Base-by-base conservation (phyloP, 2,888 invertebrate genomes). In the Drosophila paranaensis region DNA sequence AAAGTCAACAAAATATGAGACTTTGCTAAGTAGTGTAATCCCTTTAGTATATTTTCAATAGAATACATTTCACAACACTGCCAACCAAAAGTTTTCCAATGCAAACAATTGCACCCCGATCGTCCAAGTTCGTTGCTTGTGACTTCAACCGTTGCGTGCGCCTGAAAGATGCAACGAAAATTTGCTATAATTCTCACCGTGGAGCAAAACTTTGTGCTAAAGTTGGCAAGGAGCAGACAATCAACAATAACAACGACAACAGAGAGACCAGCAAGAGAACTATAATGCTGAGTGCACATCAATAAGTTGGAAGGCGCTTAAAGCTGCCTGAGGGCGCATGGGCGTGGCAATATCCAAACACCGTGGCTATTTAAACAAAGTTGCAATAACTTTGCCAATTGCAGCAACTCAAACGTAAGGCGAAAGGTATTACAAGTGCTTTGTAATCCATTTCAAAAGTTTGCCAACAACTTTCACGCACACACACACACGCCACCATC, bases 371-470 rank as follows among this genome's bases (percentile, higher is more conserved):
- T 84, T 79, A 79, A 78, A 73, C 73, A 79, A 85, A 82, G 81
- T 85, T 82, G 82, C 88, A 88, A 82, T 84, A 84, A 88, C 82
- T 88, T 88, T 72, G 78, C 71, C 71, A 60, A 56, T 64, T 55
- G 60, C 48, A 43, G 51, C 10, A 69, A 66, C 60, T 51, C 58
- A 70, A 60, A 39, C 40, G 25, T 37, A 39, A n/a, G 55, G 48
- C 43, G 14, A 39, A 73, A 76, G 82, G 68, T 74, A 76, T 71
- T 60, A 70, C 81, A 82, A 85, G 77, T 85, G 85, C 82, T 87
- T 81, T 80, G 82, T 76, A 84, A 88, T 88, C 84, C 81, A 85
- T 88, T 88, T 81, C 67, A 79, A 74, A 84, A 84, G 60, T 81
- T 84, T 75, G 46, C 67, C 54, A 30, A 30, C 55, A 57, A 30